Percentiles rank a stretch among this genome's conserved stretches.
These are phyloP conservation scores for Lytechinus variegatus DNA, from an alignment of 35 echinoderm and acorn worm genomes.

Conservation along the genomic window DNA sequence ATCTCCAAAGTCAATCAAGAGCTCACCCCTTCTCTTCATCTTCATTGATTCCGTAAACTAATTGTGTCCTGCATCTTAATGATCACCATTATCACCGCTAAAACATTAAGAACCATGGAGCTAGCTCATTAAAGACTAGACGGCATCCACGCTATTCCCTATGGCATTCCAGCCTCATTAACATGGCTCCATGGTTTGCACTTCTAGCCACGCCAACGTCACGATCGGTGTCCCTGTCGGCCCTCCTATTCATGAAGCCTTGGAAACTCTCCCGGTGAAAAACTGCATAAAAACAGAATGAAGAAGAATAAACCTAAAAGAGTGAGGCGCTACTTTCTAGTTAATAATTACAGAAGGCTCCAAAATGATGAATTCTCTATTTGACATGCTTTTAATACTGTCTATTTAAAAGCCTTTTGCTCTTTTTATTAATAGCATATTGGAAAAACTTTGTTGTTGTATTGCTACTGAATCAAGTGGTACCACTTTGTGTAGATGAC, in stretches of 20 bases:
- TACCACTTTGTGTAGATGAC: background rate
- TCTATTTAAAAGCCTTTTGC: background rate
- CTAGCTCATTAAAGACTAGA: background rate
- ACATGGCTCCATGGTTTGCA: background rate
- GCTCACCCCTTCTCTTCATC: background rate
- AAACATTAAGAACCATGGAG: background rate
- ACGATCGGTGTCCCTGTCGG: background rate
- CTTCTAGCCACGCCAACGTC: conserved; percentile 14
- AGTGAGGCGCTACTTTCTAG: background rate
- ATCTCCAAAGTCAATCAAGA: background rate
- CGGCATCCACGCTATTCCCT: background rate
- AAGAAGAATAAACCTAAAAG: background rate
- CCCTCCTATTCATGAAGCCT: background rate
- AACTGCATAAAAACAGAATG: background rate
- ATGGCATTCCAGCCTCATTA: background rate
- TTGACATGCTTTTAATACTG: background rate
- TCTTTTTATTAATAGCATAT: background rate
- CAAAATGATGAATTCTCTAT: background rate
- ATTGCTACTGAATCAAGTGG: background rate
- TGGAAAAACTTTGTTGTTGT: background rate
- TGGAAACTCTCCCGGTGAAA: background rate
- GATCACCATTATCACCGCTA: background rate
- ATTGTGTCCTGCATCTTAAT: background rate
- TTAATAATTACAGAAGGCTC: background rate
- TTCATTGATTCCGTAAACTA: background rate